Conservation (phyloP, 1,140 invertebrate species). For the Bombus sylvicola region DNA sequence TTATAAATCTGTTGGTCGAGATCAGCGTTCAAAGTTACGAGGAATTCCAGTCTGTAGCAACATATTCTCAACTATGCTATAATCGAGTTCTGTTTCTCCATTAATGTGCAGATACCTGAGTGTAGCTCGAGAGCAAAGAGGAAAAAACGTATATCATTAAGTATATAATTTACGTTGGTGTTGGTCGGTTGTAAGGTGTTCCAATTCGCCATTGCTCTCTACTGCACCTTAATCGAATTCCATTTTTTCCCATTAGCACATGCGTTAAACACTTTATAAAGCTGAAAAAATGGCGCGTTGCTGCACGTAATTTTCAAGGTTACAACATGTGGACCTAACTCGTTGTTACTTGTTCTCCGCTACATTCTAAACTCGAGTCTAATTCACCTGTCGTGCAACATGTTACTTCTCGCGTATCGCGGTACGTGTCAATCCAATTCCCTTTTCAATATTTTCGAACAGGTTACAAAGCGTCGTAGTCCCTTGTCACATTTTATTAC, state of each 20-base stretch:
- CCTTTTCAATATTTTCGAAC: not conserved
- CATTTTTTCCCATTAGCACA: not conserved
- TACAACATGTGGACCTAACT: not conserved
- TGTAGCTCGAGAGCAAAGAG: not conserved
- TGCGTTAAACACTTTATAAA: not conserved
- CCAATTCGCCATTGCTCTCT: not conserved
- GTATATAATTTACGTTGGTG: not conserved
- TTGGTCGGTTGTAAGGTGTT: not conserved
- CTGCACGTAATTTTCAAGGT: not conserved
- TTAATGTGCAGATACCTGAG: not conserved
- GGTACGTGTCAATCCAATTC: not conserved
- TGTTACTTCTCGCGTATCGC: too few species aligned
- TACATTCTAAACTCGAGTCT: not conserved
- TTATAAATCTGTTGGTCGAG: conserved; percentile 2
- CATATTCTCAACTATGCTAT: not conserved
- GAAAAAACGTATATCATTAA: not conserved
- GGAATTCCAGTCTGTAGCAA: conserved; percentile 5
- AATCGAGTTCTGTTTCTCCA: not conserved
- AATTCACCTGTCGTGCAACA: too few species aligned
- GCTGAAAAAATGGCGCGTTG: not conserved
- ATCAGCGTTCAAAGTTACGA: not conserved
- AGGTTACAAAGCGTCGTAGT: not conserved
- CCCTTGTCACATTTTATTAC: not conserved
- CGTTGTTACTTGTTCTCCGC: not conserved
- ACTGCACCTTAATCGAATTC: not conserved